A percentile compares a stretch with the other conserved stretches of the same genome.
These are phyloP conservation scores for Diplazon laetatorius DNA, from an alignment of 2,888 invertebrate genomes.

Conservation along the genomic window DNA sequence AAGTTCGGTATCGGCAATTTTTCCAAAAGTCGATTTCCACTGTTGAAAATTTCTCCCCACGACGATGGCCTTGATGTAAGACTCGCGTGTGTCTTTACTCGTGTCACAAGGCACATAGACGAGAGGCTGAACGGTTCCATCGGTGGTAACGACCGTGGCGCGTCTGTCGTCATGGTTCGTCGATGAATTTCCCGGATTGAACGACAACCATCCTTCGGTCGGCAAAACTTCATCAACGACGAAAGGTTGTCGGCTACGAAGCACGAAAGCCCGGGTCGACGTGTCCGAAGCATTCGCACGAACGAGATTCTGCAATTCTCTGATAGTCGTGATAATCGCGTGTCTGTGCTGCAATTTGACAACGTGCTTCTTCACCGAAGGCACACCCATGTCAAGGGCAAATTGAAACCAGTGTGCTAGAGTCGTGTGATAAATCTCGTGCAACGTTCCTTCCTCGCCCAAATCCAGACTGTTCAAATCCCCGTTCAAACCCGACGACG, in stretches of 20 bases:
- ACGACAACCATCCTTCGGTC: conserved; percentile 57
- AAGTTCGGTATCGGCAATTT: conserved; percentile 73
- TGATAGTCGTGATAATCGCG: conserved; percentile 81
- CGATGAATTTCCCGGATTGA: conserved; percentile 54
- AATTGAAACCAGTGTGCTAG: conserved; percentile 86
- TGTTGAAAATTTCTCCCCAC: conserved; percentile 86
- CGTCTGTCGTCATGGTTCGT: conserved; percentile 61
- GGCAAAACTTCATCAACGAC: conserved; percentile 72
- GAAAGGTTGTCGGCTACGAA: conserved; percentile 80
- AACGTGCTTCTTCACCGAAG: conserved; percentile 85
- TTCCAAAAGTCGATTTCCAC: conserved; percentile 84
- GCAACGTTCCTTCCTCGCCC: conserved; percentile 84
- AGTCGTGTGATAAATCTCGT: conserved; percentile 83
- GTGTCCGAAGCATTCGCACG: conserved; percentile 81
- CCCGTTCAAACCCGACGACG: neutral
- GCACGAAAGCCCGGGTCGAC: conserved; percentile 82
- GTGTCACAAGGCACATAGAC: conserved; percentile 81
- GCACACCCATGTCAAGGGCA: conserved; percentile 84
- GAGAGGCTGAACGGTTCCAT: conserved; percentile 56
- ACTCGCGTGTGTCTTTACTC: conserved; percentile 77
- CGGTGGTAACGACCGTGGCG: conserved; percentile 61
- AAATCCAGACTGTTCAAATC: conserved; percentile 79
- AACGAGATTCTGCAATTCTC: conserved; percentile 84
- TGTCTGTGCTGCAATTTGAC: conserved; percentile 83
- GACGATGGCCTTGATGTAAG: conserved; percentile 83